phyloP scores from a whole-genome alignment of 2,888 invertebrate genomes.

The Tachystola acroxantha region DNA sequence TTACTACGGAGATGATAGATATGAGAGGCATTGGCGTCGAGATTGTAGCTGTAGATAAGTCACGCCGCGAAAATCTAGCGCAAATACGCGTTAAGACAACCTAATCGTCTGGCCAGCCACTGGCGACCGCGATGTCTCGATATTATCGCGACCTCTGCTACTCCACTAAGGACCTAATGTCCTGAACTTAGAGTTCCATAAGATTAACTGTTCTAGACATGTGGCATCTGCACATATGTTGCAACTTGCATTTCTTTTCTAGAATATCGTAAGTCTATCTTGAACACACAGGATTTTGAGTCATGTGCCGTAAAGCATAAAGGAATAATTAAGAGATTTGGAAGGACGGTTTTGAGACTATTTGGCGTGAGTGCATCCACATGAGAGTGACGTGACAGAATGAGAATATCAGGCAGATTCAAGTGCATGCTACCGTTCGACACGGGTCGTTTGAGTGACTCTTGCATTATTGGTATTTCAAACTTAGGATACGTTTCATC shows the following conservation, averaged over 20 bases:
- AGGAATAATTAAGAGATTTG: constrained; percentile 2
- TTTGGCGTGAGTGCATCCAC: constrained; percentile 11
- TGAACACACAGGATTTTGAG: constrained; percentile 19
- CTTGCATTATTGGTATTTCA: constrained; percentile 1
- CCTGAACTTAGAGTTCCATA: constrained; percentile 33
- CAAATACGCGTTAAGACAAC: constrained; percentile 41
- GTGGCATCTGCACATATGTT: constrained; percentile 29
- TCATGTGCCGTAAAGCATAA: constrained; percentile 18
- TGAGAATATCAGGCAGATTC: constrained; percentile 38
- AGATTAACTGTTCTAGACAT: constrained; percentile 27
- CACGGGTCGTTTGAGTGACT: constrained; percentile 30
- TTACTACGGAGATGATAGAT: constrained; percentile 44
- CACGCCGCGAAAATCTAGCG: constrained; percentile 51
- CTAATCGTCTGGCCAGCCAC: constrained; percentile 43
- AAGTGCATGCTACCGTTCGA: constrained; percentile 45
- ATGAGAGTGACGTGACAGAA: constrained; percentile 40
- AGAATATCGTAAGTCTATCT: constrained; percentile 29
- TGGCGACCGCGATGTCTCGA: constrained; percentile 24
- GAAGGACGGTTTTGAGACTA: constrained; percentile 8
- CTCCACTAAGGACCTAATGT: constrained; percentile 43
- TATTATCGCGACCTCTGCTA: constrained; percentile 16
- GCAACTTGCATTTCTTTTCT: constrained; percentile 14
- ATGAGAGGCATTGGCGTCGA: constrained; percentile 17
- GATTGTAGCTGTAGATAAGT: constrained; percentile 46
- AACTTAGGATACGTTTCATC: too few relatives aligned